These are phyloP conservation scores for Sisor rabdophorus DNA, from an alignment of 2,113 vertebrate genomes.

Conservation along the genomic window DNA sequence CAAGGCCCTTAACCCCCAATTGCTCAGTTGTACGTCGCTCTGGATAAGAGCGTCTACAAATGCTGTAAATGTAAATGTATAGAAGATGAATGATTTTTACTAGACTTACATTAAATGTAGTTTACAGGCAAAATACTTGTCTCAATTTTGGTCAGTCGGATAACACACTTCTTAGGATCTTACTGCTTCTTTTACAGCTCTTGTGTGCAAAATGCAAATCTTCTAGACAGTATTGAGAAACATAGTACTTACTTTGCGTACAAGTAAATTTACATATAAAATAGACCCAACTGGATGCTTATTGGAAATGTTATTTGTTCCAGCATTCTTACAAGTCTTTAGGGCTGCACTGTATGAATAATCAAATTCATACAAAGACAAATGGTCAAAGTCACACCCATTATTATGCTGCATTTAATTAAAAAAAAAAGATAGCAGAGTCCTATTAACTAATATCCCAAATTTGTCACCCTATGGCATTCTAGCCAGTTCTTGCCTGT, in stretches of 20 bases:
- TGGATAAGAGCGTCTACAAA: too few relatives aligned
- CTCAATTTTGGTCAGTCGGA: background rate
- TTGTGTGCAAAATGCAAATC: slow-evolving; percentile 22
- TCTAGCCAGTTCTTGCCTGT: background rate
- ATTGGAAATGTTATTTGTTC: slow-evolving; percentile 34
- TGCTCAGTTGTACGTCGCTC: too few relatives aligned
- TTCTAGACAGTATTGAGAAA: slow-evolving; percentile 27
- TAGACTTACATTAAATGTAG: background rate
- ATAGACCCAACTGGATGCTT: slow-evolving; percentile 25
- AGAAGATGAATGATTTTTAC: too few relatives aligned
- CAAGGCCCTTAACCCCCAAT: too few relatives aligned
- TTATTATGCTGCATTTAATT: slow-evolving; percentile 50
- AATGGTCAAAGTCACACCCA: slow-evolving; percentile 50
- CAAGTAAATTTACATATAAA: slow-evolving; percentile 36
- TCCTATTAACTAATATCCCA: slow-evolving; percentile 42
- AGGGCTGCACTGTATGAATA: slow-evolving; percentile 29
- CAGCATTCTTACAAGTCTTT: slow-evolving; percentile 28
- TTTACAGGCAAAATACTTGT: background rate
- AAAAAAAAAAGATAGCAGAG: slow-evolving; percentile 53
- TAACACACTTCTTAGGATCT: slow-evolving; percentile 28
- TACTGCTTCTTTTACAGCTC: slow-evolving; percentile 18
- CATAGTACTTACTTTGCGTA: slow-evolving; percentile 14
- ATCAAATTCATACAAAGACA: slow-evolving; percentile 52
- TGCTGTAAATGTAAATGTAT: too few relatives aligned
- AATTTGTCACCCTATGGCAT: slow-evolving; percentile 14